These are phyloP conservation scores for Clostera curtula DNA, from an alignment of 2,888 invertebrate genomes.

Conservation along the genomic window DNA sequence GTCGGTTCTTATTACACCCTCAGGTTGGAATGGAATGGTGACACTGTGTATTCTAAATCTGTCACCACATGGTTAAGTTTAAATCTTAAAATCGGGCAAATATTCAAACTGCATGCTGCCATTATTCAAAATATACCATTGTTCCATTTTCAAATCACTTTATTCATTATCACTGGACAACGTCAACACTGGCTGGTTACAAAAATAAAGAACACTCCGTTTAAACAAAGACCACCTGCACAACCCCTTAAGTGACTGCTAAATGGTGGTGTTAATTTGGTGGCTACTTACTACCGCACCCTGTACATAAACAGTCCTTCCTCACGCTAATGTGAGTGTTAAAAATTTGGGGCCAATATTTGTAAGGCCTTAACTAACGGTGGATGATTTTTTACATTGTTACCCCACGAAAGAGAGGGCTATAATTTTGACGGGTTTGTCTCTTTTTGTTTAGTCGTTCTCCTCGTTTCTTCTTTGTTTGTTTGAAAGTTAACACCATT, in stretches of 20 bases:
- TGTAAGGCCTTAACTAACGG: constrained; percentile 19
- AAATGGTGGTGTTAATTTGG: constrained; percentile 62
- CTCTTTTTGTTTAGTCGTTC: too few species aligned
- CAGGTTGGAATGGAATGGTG: too few species aligned
- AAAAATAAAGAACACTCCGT: constrained; percentile 24
- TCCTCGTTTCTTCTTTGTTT: too few species aligned
- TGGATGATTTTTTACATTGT: neutral
- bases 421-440: neutral
- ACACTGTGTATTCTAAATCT: too few species aligned
- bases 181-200: constrained; percentile 14
- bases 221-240: constrained; percentile 72
- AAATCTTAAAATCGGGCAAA: too few species aligned
- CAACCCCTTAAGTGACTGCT: constrained; percentile 55
- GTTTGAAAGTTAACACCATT: too few species aligned
- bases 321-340: constrained; percentile 44
- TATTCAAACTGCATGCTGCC: constrained; percentile 1
- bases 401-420: neutral
- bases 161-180: constrained; percentile 4
- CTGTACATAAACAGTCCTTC: constrained; percentile 24
- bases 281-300: constrained; percentile 35
- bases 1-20: too few species aligned
- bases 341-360: constrained; percentile 51
- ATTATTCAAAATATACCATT: neutral
- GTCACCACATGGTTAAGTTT: too few species aligned
- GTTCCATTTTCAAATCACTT: constrained; percentile 2